These are phyloP conservation scores for Chiloscyllium punctatum DNA, from an alignment of 2,797 vertebrate species.

Conservation along the genomic window DNA sequence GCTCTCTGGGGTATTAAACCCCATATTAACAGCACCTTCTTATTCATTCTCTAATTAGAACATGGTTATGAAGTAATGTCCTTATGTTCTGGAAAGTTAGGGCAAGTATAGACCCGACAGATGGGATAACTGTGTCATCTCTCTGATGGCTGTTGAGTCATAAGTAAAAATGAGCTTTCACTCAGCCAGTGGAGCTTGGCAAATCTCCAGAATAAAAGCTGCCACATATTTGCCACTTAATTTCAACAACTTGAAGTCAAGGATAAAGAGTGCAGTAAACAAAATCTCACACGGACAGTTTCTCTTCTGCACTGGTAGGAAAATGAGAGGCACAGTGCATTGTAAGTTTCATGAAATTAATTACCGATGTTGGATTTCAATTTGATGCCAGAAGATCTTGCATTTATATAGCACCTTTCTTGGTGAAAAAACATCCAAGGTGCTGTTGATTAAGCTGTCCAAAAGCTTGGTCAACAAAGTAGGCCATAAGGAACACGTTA, in stretches of 20 bases:
- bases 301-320: background rate
- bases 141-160: slow-evolving; percentile 17
- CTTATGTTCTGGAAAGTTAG: background rate
- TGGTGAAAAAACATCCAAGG: background rate
- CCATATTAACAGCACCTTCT: background rate
- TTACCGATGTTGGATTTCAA: background rate
- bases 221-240: background rate
- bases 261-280: background rate
- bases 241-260: slow-evolving; percentile 5
- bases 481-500: background rate
- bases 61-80: background rate
- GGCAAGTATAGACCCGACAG: background rate
- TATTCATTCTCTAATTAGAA: slow-evolving; percentile 4
- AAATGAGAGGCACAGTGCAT: background rate
- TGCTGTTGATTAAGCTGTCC: background rate
- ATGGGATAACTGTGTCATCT: background rate
- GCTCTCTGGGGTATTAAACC: background rate
- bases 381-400: background rate
- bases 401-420: background rate
- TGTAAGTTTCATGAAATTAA: background rate
- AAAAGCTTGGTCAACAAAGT: background rate
- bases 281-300: background rate
- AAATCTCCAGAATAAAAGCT: background rate
- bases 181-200: background rate
- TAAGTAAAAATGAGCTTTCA: background rate